Conservation (phyloP, 2,113 vertebrate genomes). For the Gymnorhina tibicen region DNA sequence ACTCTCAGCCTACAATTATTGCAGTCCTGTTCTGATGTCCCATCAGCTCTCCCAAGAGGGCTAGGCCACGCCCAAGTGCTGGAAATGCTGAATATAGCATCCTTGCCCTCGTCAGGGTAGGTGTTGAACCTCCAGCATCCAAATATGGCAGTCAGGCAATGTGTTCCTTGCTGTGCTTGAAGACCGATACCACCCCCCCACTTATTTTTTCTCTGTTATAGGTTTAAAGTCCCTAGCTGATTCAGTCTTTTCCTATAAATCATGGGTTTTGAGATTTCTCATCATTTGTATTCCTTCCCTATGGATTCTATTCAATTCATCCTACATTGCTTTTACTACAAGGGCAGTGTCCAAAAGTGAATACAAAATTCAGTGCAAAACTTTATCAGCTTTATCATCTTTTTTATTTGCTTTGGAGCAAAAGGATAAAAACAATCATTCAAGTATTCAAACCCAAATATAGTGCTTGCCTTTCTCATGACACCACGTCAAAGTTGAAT, state of each 20-base stretch:
- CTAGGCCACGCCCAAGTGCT: not conserved
- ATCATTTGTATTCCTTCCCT: not conserved
- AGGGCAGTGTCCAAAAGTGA: not conserved
- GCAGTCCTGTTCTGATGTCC: not conserved
- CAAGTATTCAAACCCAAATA: not conserved
- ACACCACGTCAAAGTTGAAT: not conserved
- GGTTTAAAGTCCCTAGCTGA: not conserved
- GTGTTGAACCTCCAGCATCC: not conserved
- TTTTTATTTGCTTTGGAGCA: too few relatives aligned
- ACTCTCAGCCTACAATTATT: not conserved
- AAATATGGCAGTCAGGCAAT: not conserved
- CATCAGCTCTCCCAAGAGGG: not conserved
- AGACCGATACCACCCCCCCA: fast-evolving
- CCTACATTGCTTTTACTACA: not conserved
- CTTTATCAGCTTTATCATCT: not conserved
- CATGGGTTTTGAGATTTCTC: not conserved
- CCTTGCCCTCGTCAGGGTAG: not conserved
- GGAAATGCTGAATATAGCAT: not conserved
- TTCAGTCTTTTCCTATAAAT: not conserved
- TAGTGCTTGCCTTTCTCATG: not conserved
- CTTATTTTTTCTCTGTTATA: not conserved
- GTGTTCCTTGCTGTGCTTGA: not conserved
- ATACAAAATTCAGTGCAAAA: not conserved
- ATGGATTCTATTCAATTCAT: not conserved
- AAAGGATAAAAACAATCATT: not conserved